phyloP scores from a whole-genome alignment of 2,113 vertebrate species.

The Psittacus erithacus region DNA sequence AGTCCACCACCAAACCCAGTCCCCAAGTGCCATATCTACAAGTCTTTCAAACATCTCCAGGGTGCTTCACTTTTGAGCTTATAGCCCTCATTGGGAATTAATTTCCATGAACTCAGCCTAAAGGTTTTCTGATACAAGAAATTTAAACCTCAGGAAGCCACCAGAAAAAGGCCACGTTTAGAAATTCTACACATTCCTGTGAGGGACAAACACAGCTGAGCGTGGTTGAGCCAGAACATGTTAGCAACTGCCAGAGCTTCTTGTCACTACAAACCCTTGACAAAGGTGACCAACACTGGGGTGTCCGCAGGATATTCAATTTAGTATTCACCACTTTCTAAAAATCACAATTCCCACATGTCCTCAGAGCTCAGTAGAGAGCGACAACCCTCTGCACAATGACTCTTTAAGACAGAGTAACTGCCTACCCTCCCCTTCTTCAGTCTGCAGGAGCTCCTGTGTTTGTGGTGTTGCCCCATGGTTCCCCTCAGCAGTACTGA shows the following conservation, averaged over 20 bases:
- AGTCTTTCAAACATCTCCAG: not conserved
- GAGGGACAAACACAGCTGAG: not conserved
- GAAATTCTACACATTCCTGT: not conserved
- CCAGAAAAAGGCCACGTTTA: not conserved
- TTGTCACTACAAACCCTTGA: not conserved
- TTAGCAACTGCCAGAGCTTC: not conserved
- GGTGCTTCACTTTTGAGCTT: not conserved
- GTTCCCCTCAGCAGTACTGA: conserved; percentile 29
- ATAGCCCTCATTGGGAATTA: not conserved
- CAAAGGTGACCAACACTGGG: not conserved
- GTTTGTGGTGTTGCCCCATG: not conserved
- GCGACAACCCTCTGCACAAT: not conserved
- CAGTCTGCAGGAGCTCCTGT: not conserved
- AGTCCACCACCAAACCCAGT: not conserved
- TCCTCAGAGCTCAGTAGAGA: not conserved
- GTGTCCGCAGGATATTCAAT: not conserved
- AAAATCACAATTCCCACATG: not conserved
- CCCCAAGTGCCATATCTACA: not conserved
- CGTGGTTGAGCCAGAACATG: accelerated
- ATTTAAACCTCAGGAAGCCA: not conserved
- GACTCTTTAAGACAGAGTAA: not conserved
- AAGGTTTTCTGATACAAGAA: not conserved
- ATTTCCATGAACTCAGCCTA: not conserved
- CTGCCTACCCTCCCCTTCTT: not conserved
- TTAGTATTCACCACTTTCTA: not conserved